These are phyloP conservation scores for Busseola fusca DNA, from an alignment of 2,888 invertebrate genomes.

Conservation along the genomic window DNA sequence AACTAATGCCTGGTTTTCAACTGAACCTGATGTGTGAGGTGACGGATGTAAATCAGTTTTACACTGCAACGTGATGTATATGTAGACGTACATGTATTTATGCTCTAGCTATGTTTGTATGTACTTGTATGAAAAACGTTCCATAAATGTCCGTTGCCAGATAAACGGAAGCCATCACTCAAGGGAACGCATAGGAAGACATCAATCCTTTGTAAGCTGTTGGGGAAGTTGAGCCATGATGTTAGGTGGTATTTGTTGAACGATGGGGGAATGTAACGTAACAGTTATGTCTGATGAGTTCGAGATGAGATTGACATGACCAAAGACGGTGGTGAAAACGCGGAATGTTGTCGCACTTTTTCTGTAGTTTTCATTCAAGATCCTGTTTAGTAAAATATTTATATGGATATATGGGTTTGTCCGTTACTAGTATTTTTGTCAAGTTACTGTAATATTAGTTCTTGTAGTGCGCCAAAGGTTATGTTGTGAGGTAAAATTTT, in stretches of 20 bases:
- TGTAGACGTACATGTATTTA: background rate
- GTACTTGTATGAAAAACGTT: conserved; percentile 9
- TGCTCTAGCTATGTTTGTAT: background rate
- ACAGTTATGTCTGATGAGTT: background rate
- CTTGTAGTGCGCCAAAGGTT: too few relatives aligned
- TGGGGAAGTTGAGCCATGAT: conserved; percentile 8
- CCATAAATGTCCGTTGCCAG: conserved; percentile 9
- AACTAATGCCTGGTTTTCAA: too few relatives aligned
- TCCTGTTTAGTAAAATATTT: background rate
- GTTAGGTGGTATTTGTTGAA: conserved; percentile 1
- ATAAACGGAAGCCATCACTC: conserved; percentile 48
- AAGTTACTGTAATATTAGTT: background rate
- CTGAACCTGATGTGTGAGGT: too few relatives aligned
- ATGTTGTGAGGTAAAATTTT: background rate
- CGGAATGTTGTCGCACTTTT: background rate
- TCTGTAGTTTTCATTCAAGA: background rate
- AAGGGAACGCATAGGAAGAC: conserved; percentile 37
- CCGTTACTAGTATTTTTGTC: background rate
- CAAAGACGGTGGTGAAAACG: background rate
- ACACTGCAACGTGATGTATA: too few relatives aligned
- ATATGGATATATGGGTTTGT: background rate
- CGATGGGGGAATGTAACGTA: conserved; percentile 2
- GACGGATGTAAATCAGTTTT: too few relatives aligned
- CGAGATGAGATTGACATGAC: background rate
- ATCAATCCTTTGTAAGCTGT: conserved; percentile 38